phyloP scores from a whole-genome alignment of 2,797 vertebrate genomes.

The Lerista edwardsae region DNA sequence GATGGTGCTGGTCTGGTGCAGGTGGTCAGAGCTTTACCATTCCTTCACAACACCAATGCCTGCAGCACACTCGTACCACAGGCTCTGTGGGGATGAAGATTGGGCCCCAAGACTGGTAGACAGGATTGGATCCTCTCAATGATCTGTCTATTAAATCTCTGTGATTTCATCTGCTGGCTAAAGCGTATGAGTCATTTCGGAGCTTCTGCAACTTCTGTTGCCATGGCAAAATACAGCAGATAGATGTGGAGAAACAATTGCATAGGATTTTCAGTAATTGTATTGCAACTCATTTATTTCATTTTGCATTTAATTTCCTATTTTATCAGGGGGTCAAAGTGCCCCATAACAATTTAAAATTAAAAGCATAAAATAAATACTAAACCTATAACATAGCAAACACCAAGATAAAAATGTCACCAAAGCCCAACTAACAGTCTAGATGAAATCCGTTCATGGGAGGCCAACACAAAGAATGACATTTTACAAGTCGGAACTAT shows the following conservation, averaged over 20 bases:
- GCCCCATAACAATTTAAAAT: neutral
- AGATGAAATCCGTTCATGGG: no score
- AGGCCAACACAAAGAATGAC: no score
- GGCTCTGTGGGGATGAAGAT: no score
- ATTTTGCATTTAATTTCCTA: neutral
- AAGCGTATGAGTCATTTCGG: slow-evolving; percentile 14
- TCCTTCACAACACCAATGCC: no score
- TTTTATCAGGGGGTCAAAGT: neutral
- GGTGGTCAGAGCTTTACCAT: no score
- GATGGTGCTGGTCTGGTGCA: no score
- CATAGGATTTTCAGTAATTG: neutral
- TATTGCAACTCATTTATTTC: neutral
- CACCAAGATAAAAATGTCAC: neutral
- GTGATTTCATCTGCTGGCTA: neutral
- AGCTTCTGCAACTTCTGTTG: slow-evolving; percentile 1
- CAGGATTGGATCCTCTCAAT: neutral
- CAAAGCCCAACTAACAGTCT: neutral
- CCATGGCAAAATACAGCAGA: slow-evolving; percentile 2
- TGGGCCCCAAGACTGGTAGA: neutral
- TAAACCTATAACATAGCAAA: neutral
- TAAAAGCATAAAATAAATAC: neutral
- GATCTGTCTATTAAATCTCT: neutral
- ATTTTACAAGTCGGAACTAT: neutral
- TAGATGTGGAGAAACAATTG: neutral
- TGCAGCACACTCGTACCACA: no score